Base-by-base conservation (phyloP, 2,888 invertebrate species). In the Himalopsyche kuldschensis region DNA sequence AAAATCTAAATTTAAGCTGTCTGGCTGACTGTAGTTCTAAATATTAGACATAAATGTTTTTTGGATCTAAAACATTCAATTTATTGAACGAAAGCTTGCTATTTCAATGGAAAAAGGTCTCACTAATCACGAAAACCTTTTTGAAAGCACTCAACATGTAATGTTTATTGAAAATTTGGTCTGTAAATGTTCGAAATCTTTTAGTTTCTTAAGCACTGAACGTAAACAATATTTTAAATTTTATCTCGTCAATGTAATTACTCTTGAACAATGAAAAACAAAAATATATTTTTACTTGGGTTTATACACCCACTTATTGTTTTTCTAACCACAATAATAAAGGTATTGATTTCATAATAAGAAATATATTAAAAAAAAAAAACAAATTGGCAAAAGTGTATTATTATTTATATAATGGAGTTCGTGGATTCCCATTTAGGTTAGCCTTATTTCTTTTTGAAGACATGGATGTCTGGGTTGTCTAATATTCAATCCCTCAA, bases 111-210 rank as follows among this genome's bases (percentile, higher is more conserved):
- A 69, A 69, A 69, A 69, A 69, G 69, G 69, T 69, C 69, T 30
- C 24, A 27, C 69, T 69, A 69, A 69, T 69, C 69, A 69, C 15
- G 69, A 69, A 69, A 69, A 69, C 69, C 69, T 69, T 69, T 69
- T 69, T 30, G 69, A 69, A 69, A 69, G 69, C 69, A 69, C 69
- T 69, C 30, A 69, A 69, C 8, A 69, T 69, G 69, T 30, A 69
- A 69, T 69, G 69, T 69, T 69, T 69, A 69, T 69, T 69, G 69
- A 69, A 69, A 69, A 69, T 69, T 69, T 69, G 69, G 69, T 69
- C 15, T 69, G 27, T 69, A 69, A 30, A 69, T 69, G 69, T 69
- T 69, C 30, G 69, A 69, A 69, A 69, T 69, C 27, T 69, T 69
- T 30, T 30, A 30, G 69, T 69, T 69, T 69, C 27, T 69, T 27